These are phyloP conservation scores for Belonocnema kinseyi DNA, from an alignment of 1,140 invertebrate species.

Conservation along the genomic window DNA sequence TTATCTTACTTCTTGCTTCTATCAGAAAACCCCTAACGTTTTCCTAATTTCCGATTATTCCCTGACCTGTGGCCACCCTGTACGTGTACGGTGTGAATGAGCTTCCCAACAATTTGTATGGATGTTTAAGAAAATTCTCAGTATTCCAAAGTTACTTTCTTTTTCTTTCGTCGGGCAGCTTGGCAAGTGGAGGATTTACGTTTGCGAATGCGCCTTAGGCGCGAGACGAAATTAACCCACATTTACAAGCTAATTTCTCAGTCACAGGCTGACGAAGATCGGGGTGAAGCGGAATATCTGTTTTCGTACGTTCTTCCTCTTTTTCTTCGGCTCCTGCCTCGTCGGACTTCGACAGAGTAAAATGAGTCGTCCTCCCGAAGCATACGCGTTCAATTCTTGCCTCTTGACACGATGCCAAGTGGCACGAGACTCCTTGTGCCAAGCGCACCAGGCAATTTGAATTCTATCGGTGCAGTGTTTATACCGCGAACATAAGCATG, in stretches of 20 bases:
- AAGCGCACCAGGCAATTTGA: constrained; percentile 37
- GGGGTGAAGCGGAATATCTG: constrained; percentile 5
- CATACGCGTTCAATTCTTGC: constrained; percentile 36
- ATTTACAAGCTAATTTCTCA: constrained; percentile 57
- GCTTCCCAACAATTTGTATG: no score
- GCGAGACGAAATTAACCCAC: constrained; percentile 53
- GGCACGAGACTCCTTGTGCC: constrained; percentile 45
- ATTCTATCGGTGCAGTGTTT: constrained; percentile 32
- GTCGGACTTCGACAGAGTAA: background rate
- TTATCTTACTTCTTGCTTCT: no score
- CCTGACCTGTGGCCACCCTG: no score
- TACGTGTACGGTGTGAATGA: no score
- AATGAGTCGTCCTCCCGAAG: constrained; percentile 32
- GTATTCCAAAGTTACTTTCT: constrained; percentile 1
- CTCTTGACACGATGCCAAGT: constrained; percentile 59
- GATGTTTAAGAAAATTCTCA: no score
- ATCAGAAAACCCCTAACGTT: no score
- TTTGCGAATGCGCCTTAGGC: constrained; percentile 33
- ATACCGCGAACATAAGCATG: constrained; percentile 19
- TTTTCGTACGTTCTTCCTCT: constrained; percentile 32
- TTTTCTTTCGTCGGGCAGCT: background rate
- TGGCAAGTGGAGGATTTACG: constrained; percentile 39
- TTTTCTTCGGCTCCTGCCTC: background rate
- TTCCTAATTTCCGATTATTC: no score
- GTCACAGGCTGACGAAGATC: constrained; percentile 24